Evolutionary conservation across 2,797 vertebrate species (phyloP).

Genomic region (Pipistrellus kuhlii): DNA sequence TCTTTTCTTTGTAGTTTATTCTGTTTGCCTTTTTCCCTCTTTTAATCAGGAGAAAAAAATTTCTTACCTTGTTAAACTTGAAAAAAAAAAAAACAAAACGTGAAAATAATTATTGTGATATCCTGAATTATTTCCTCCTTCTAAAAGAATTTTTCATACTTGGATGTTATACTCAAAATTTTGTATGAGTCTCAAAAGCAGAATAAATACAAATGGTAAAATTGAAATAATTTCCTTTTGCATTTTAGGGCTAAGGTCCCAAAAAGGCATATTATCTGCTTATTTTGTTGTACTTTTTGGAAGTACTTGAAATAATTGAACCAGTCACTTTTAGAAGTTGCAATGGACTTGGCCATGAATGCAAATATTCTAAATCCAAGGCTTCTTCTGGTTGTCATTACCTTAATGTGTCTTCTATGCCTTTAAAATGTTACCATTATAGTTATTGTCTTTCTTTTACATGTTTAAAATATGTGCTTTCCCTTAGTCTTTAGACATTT

Average conservation of each 20-base stretch:
- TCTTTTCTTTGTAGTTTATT: background rate
- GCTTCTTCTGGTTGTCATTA: background rate
- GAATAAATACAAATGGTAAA: constrained; percentile 21
- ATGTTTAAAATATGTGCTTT: constrained; percentile 26
- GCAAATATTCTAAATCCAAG: background rate
- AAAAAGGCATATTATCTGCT: background rate
- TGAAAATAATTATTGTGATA: constrained; percentile 34
- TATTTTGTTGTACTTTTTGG: constrained; percentile 30
- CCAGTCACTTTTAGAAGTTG: constrained; percentile 25
- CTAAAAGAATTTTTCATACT: constrained; percentile 42
- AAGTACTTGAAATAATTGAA: constrained; percentile 41
- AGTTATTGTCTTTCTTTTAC: background rate
- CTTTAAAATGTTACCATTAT: background rate
- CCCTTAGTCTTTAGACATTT: background rate
- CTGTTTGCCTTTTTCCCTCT: background rate
- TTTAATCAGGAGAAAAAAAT: constrained; percentile 25
- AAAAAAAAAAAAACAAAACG: constrained; percentile 6
- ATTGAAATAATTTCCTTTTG: constrained; percentile 61
- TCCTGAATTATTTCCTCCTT: constrained; percentile 11
- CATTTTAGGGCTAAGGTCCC: background rate
- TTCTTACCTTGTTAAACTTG: background rate
- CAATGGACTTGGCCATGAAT: constrained; percentile 37
- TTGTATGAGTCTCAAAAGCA: constrained; percentile 7
- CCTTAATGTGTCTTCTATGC: background rate
- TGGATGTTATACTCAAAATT: constrained; percentile 43